Conservation (phyloP, 2,888 invertebrate genomes). For the Agriopis marginaria region DNA sequence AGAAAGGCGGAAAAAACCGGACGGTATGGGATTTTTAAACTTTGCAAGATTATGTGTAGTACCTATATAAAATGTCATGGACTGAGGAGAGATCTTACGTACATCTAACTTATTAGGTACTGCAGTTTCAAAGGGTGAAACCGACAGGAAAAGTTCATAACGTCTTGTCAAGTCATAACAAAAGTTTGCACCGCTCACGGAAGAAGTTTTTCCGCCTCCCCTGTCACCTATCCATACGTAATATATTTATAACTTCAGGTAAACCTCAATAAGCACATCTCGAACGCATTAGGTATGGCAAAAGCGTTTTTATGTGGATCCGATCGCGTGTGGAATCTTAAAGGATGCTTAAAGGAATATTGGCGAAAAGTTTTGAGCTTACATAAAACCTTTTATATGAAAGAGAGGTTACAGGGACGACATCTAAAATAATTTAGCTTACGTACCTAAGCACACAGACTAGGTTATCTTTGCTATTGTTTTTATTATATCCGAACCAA, state of each 20-base stretch:
- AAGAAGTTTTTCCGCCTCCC: constrained; percentile 14
- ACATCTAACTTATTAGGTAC: not conserved
- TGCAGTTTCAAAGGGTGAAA: constrained; percentile 11
- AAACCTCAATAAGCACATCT: constrained; percentile 61
- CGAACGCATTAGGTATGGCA: constrained; percentile 60
- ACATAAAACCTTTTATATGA: constrained; percentile 56
- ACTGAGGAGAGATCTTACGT: no score
- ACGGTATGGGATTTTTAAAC: no score
- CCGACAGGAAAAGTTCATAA: constrained; percentile 7
- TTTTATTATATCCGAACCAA: no score
- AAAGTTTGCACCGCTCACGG: constrained; percentile 15
- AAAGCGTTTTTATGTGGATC: constrained; percentile 65
- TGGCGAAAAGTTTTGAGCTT: constrained; percentile 61
- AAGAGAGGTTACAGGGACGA: constrained; percentile 52
- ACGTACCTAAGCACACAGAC: no score
- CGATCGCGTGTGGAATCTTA: constrained; percentile 65
- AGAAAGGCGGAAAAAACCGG: no score
- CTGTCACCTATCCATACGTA: constrained; percentile 25
- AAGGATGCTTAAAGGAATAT: constrained; percentile 56
- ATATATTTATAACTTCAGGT: constrained; percentile 26
- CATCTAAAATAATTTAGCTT: constrained; percentile 57
- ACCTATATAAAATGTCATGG: no score
- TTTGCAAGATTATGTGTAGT: no score
- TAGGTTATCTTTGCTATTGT: no score
- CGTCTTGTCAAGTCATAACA: constrained; percentile 20